Conservation (phyloP, 2,113 vertebrate species). For the Carassius gibelio region DNA sequence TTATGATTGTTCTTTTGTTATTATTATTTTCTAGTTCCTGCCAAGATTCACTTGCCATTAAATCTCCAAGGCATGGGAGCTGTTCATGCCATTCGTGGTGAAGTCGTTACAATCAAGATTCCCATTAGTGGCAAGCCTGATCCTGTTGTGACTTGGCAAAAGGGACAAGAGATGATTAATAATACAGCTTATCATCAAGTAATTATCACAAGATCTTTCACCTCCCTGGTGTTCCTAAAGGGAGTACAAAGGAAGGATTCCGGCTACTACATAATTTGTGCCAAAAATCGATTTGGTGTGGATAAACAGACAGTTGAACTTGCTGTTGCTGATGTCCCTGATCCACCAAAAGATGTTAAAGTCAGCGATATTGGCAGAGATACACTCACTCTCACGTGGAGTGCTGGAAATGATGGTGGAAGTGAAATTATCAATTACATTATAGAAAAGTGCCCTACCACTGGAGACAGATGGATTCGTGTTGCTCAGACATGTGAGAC, state of each 20-base stretch:
- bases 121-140: slow-evolving; percentile 95
- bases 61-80: slow-evolving; percentile 98
- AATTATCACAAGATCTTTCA: slow-evolving; percentile 96
- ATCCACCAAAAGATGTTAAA: slow-evolving; percentile 87
- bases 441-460: slow-evolving; percentile 93
- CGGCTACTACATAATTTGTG: slow-evolving; percentile 94
- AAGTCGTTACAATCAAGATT: slow-evolving; percentile 94
- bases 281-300: slow-evolving; percentile 96
- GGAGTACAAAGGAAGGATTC: slow-evolving; percentile 93
- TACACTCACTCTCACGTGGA: slow-evolving; percentile 93
- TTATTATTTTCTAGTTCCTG: slow-evolving; percentile 82
- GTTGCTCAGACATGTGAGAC: slow-evolving; percentile 89
- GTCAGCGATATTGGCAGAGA: slow-evolving; percentile 89
- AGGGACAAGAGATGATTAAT: slow-evolving; percentile 96
- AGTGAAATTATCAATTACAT: slow-evolving; percentile 90
- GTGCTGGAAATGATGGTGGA: slow-evolving; percentile 90
- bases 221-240: slow-evolving; percentile 94
- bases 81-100: slow-evolving; percentile 90
- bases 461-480: slow-evolving; percentile 93
- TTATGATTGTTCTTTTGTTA: slow-evolving; percentile 40
- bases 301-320: slow-evolving; percentile 98
- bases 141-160: slow-evolving; percentile 95
- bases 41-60: slow-evolving; percentile 92
- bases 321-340: slow-evolving; percentile 93
- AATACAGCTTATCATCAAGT: slow-evolving; percentile 94